Evolutionary conservation across 2,113 vertebrate species (phyloP).

Genomic region (Bagarius yarrelli): DNA sequence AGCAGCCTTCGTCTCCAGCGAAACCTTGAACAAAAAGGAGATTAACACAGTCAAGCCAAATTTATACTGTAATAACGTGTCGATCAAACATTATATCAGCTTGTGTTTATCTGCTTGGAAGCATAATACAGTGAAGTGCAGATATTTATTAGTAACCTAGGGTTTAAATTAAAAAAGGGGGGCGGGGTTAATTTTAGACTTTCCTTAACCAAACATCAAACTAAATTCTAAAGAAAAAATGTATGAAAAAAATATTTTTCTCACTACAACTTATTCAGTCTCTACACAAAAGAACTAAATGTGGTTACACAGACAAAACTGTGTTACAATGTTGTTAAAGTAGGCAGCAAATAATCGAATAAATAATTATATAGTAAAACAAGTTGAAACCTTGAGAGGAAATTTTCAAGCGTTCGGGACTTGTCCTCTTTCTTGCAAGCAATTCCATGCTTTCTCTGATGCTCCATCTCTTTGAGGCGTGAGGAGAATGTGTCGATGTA

Average conservation of each 20-base stretch:
- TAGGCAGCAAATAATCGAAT: not conserved
- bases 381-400: slow-evolving; percentile 78
- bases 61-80: not conserved
- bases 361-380: not conserved
- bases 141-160: not conserved
- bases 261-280: not conserved
- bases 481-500: slow-evolving; percentile 84
- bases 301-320: not conserved
- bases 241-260: not conserved
- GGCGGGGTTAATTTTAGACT: too few relatives aligned
- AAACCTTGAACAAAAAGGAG: slow-evolving; percentile 68
- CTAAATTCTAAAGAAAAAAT: not conserved
- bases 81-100: not conserved
- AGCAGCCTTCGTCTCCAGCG: slow-evolving; percentile 85
- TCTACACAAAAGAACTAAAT: not conserved
- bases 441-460: slow-evolving; percentile 80
- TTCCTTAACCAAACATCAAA: not conserved
- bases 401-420: slow-evolving; percentile 82
- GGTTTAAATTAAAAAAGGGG: not conserved
- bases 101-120: not conserved
- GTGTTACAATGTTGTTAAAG: too few relatives aligned
- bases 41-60: not conserved
- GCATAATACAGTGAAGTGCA: not conserved
- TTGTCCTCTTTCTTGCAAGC: slow-evolving; percentile 83
- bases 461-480: slow-evolving; percentile 86